Conservation (phyloP, 2,888 invertebrate species). For the Cheilosia impressa region DNA sequence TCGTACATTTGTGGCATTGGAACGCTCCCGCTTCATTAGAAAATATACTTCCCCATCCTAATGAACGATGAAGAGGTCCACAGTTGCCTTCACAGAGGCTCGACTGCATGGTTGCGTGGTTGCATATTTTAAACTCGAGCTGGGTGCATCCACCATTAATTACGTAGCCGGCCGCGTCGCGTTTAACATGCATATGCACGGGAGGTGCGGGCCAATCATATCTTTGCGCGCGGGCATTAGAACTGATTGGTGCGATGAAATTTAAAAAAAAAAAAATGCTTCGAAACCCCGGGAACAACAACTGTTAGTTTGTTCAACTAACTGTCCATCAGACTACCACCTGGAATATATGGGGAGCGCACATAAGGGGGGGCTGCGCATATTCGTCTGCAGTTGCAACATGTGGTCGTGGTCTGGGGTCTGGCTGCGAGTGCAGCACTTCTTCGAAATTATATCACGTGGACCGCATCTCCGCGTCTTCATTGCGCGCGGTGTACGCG, state of each 20-base stretch:
- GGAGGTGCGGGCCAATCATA: slow-evolving; percentile 23
- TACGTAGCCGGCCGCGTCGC: slow-evolving; percentile 39
- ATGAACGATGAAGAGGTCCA: slow-evolving; percentile 51
- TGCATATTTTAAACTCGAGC: slow-evolving; percentile 51
- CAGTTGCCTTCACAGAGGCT: neutral
- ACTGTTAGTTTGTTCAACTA: slow-evolving; percentile 71
- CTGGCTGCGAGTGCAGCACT: slow-evolving; percentile 15
- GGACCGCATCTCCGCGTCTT: slow-evolving; percentile 33
- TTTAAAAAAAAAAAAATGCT: slow-evolving; percentile 52
- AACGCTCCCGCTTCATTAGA: slow-evolving; percentile 64
- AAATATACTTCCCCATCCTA: slow-evolving; percentile 37
- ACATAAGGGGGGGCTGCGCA: neutral
- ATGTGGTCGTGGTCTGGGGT: slow-evolving; percentile 5
- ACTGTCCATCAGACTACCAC: slow-evolving; percentile 64
- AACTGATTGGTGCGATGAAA: slow-evolving; percentile 51
- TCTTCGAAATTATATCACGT: slow-evolving; percentile 70
- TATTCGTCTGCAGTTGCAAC: slow-evolving; percentile 7
- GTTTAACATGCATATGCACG: neutral
- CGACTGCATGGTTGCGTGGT: slow-evolving; percentile 44
- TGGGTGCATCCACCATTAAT: slow-evolving; percentile 63
- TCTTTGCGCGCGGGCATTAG: slow-evolving; percentile 35
- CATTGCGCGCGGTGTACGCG: slow-evolving; percentile 44
- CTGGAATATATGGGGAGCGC: slow-evolving; percentile 45
- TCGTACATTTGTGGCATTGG: slow-evolving; percentile 24
- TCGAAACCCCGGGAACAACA: slow-evolving; percentile 51